These are phyloP conservation scores for Hydropsyche betteni DNA, from an alignment of 2,888 invertebrate genomes.

Conservation along the genomic window DNA sequence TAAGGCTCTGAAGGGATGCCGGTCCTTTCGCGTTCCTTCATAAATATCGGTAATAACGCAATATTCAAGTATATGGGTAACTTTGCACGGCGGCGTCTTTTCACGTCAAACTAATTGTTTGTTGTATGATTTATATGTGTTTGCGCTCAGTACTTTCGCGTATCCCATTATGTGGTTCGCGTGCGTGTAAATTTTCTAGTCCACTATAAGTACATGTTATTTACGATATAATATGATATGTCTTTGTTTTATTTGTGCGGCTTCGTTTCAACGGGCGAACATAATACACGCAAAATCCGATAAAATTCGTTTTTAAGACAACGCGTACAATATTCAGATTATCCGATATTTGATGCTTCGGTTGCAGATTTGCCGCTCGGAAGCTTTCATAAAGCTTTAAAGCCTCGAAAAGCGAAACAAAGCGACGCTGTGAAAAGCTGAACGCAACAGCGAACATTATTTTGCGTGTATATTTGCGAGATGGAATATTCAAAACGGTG, in stretches of 20 bases:
- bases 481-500: too few species aligned
- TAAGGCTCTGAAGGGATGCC: too few species aligned
- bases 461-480: too few species aligned
- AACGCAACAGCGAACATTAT: not conserved
- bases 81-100: conserved; percentile 7
- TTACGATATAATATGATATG: too few species aligned
- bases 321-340: conserved; percentile 8
- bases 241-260: too few species aligned
- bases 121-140: conserved; percentile 17
- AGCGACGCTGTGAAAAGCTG: not conserved
- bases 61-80: not conserved
- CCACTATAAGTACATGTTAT: too few species aligned
- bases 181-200: too few species aligned
- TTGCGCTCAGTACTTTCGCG: not conserved
- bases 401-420: conserved; percentile 1
- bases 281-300: too few species aligned
- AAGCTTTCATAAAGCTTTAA: conserved; percentile 11
- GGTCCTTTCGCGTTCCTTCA: conserved; percentile 4
- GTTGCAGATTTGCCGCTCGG: conserved; percentile 9
- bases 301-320: conserved; percentile 4
- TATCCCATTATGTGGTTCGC: too few species aligned
- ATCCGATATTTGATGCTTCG: conserved; percentile 15
- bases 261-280: too few species aligned
- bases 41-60: conserved; percentile 21
- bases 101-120: conserved; percentile 25